Evolutionary conservation across 2,888 invertebrate genomes (phyloP), one percentile per base, ranked within the genome.

Genomic region (Sphecodes monilicornis): DNA sequence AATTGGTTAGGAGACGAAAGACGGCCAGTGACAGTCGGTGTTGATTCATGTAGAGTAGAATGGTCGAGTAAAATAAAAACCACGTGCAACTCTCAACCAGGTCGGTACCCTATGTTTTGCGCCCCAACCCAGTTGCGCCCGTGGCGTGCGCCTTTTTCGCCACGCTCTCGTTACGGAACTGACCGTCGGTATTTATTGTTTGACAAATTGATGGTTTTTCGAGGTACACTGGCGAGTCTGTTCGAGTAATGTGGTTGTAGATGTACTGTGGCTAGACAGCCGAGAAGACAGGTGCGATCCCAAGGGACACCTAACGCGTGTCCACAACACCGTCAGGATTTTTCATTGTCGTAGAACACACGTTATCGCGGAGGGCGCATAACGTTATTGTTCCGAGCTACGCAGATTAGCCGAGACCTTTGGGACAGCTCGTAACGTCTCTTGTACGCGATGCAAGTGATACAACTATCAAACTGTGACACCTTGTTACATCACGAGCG

Each of bases 371-470:
- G 64, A 32, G 10, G 32, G 57, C n/a, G 32, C 64, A 46, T 32
- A 60, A 60, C 50, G n/a, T 32, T 64, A 60, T 80, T 87, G 72
- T 87, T 76, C 36, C 69, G 11, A 29, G 57, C 71, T 72, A 39
- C 75, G 80, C 36, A 64, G 80, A 57, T 76, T 60, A 41, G 50
- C 41, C 66, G 50, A 85, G 50, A 66, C 54, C 26, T 57, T 76
- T 69, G 76, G 3, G 76, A 76, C 82, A 85, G 76, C 80, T 85
- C 87, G 41, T 29, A 78, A 60, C 46, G 60, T 26, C 66, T 66
- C 68, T 39, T 41, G n/a, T 50, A n/a, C 69, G 60, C 11, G 10
- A n/a, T 60, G 32, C 26, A 43, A 60, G 60, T 6, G 10, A n/a
- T 60, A 41, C 26, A 43, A 60, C 60, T 43, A 13, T 43, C 68